phyloP scores from a whole-genome alignment of 2,888 invertebrate species.

The Linnaemya tessellans region DNA sequence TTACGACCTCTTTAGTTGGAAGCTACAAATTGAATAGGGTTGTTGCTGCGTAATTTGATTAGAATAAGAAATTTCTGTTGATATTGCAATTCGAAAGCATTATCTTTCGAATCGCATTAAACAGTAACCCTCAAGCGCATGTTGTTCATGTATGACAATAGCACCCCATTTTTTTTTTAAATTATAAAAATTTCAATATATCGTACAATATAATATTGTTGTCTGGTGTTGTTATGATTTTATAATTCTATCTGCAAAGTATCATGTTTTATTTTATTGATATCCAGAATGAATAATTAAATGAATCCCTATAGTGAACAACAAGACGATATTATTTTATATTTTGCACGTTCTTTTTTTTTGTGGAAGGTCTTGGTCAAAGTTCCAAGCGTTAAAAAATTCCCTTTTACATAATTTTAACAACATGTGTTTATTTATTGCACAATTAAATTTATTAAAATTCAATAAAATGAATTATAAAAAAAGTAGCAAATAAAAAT shows the following conservation, averaged over 20 bases:
- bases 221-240: too few relatives aligned
- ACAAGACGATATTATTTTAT: background rate
- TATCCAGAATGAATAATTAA: background rate
- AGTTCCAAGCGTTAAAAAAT: background rate
- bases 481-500: background rate
- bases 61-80: too few relatives aligned
- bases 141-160: too few relatives aligned
- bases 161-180: too few relatives aligned
- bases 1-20: too few relatives aligned
- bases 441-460: constrained; percentile 3
- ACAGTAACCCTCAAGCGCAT: too few relatives aligned
- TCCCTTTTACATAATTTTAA: background rate
- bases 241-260: background rate
- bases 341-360: background rate
- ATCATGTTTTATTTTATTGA: background rate
- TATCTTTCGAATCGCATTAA: too few relatives aligned
- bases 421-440: background rate
- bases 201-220: too few relatives aligned
- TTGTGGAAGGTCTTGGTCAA: background rate
- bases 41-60: too few relatives aligned
- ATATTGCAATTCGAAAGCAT: too few relatives aligned
- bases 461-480: background rate
- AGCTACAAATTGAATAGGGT: too few relatives aligned
- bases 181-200: too few relatives aligned
- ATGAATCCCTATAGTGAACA: background rate